Base-by-base conservation (phyloP, 2,113 vertebrate genomes). In the Mus musculus region DNA sequence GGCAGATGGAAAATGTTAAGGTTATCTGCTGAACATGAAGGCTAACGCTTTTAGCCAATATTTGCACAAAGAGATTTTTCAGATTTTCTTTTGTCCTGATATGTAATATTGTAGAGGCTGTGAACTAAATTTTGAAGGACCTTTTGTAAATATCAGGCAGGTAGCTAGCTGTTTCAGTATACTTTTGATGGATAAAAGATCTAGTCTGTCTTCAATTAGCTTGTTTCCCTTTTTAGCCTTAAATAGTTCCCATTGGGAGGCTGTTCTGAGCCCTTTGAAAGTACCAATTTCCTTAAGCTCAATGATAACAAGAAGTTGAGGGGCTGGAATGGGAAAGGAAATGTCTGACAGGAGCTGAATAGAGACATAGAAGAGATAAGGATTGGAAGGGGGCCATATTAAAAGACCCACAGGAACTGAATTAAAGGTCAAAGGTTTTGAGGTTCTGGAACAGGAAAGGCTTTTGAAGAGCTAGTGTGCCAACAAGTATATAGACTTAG, bases 21-120 rank as follows among this genome's bases (percentile, higher is more conserved):
- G 36, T 63, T 78, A 63, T 65, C 87, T 78, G 3, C 71, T 89
- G 39, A 93, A 20, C 84, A 52, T 77, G 71, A 95, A 76, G 17
- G 24, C 30, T 89, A 84, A 89, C 56, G 24, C 52, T 93, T 90
- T 93, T 52, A 67, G 71, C 39, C 42, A 78, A 78, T 90, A 90
- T 95, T 93, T 95, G 52, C 78, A 77, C 52, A 63, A 82, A 33
- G n/a, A 88, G 56, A 92, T 75, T 89, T 82, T 90, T 90, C 69
- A 90, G 36, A 76, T 46, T 84, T 86, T 87, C 90, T 93, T 86
- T 71, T 78, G 42, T 26, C 72, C 10, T 69, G 12, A 39, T 85
- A 69, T 77, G 19, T 89, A 92, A 93, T 69, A 72, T 93, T 93
- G 17, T 54, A 5, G 63, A 89, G 24, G 36, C 20, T 77, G 13